Evolutionary conservation across 2,797 vertebrate genomes (phyloP).

Genomic region (Gadopsis bispinosus): DNA sequence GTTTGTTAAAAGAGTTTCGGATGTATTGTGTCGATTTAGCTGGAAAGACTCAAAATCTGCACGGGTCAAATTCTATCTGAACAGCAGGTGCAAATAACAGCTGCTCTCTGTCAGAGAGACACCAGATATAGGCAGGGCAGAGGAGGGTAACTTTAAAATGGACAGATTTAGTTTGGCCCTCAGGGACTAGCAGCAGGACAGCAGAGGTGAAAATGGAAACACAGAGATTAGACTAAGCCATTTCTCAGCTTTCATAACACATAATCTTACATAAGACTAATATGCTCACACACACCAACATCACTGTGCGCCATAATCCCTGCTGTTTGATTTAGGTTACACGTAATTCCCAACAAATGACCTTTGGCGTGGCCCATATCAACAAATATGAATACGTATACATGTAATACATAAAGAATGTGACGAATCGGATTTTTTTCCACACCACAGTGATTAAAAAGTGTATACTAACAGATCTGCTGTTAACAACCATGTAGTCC

Average conservation of each 20-base stretch:
- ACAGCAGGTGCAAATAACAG: neutral
- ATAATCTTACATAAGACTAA: slow-evolving; percentile 33
- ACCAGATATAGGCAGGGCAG: neutral
- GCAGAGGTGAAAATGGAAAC: slow-evolving; percentile 3
- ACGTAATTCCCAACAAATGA: slow-evolving; percentile 2
- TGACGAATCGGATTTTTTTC: neutral
- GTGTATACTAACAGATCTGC: neutral
- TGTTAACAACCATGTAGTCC: neutral
- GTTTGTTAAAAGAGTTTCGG: neutral
- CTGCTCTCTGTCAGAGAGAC: neutral
- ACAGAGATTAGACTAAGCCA: slow-evolving; percentile 14
- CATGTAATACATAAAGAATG: neutral
- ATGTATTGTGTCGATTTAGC: neutral
- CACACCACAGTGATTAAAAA: neutral
- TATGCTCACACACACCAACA: neutral
- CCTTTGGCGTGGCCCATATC: neutral
- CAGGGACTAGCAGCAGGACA: slow-evolving; percentile 10
- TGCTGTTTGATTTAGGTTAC: slow-evolving; percentile 16
- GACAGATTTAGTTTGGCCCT: slow-evolving; percentile 8
- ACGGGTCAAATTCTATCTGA: neutral
- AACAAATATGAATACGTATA: neutral
- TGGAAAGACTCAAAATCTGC: neutral
- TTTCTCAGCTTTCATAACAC: slow-evolving; percentile 41
- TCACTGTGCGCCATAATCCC: slow-evolving; percentile 15
- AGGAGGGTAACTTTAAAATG: slow-evolving; percentile 3